Evolutionary conservation across 2,113 vertebrate genomes (phyloP).

Genomic region (Rhinoptilus africanus): DNA sequence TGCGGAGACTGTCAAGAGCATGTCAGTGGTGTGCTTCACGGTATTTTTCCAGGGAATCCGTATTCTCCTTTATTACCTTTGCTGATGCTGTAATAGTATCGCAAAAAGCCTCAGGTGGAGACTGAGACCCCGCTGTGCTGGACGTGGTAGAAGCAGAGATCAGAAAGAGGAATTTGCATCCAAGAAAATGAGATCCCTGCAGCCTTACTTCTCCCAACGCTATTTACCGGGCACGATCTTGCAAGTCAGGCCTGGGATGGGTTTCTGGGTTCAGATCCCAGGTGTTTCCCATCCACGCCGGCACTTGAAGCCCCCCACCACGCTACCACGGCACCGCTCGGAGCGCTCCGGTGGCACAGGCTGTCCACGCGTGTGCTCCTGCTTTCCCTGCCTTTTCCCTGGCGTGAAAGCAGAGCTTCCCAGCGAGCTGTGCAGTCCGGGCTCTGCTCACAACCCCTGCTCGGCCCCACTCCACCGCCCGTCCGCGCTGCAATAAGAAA

Average conservation of each 20-base stretch:
- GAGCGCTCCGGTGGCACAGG: accelerated
- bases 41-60: neutral
- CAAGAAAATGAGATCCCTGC: neutral
- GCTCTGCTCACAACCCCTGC: neutral
- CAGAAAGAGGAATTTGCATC: neutral
- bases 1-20: neutral
- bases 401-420: neutral
- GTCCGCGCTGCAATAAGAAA: neutral
- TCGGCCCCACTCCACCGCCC: neutral
- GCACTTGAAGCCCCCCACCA: accelerated
- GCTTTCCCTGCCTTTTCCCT: neutral
- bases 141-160: neutral
- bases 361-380: neutral
- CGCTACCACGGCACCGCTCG: accelerated
- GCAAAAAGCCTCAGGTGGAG: neutral
- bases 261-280: neutral
- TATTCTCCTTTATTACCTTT: neutral
- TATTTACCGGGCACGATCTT: neutral
- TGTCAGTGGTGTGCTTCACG: neutral
- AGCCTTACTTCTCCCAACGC: neutral
- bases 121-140: neutral
- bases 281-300: accelerated
- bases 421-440: accelerated
- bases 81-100: neutral
- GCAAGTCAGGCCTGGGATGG: neutral